Evolutionary conservation across 2,888 invertebrate genomes (phyloP).

Genomic region (Lycophotia porphyrea): DNA sequence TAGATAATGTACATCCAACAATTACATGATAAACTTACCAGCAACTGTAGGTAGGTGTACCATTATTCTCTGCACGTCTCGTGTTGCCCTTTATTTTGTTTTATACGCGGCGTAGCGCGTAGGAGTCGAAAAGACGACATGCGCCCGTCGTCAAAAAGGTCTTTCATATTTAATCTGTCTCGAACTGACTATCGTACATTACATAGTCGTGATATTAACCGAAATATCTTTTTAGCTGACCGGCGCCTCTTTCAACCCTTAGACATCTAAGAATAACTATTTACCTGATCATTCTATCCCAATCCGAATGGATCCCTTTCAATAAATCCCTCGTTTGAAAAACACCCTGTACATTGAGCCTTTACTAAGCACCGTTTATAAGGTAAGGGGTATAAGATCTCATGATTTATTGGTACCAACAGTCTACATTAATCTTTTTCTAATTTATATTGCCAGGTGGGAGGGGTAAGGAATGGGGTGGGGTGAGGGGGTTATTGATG

Average conservation of each 20-base stretch:
- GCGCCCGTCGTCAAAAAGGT: neutral
- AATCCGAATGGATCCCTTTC: neutral
- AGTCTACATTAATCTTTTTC: slow-evolving; percentile 73
- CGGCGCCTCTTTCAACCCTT: neutral
- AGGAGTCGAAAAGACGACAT: too few relatives aligned
- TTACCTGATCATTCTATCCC: slow-evolving; percentile 23
- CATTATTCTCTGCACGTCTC: too few relatives aligned
- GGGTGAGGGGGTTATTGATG: slow-evolving; percentile 67
- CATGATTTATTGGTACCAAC: slow-evolving; percentile 70
- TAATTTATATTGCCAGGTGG: slow-evolving; percentile 71
- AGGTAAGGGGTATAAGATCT: slow-evolving; percentile 59
- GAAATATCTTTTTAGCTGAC: neutral
- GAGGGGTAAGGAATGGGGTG: neutral
- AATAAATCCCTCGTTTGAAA: slow-evolving; percentile 27
- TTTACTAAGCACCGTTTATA: slow-evolving; percentile 58
- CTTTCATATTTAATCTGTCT: neutral
- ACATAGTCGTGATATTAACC: neutral
- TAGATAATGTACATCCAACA: too few relatives aligned
- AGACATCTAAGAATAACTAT: neutral
- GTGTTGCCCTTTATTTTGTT: neutral
- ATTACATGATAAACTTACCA: too few relatives aligned
- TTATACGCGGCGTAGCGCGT: neutral
- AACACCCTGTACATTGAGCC: slow-evolving; percentile 28
- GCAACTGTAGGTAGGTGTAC: too few relatives aligned
- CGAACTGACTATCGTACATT: neutral